Conservation (phyloP, 2,888 invertebrate genomes). For the Parnassius smintheus region DNA sequence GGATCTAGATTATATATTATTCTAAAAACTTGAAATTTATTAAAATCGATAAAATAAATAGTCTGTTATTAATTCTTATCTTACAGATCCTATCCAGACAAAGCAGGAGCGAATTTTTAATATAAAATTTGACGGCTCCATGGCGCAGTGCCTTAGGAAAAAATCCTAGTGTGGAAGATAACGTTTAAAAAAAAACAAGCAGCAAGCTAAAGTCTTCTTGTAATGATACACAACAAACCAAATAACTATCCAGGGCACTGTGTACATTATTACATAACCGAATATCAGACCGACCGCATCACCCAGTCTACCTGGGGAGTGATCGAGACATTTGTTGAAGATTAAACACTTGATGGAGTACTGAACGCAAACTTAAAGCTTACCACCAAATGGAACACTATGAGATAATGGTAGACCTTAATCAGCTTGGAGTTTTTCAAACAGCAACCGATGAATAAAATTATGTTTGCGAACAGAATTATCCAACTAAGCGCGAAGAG, state of each 20-base stretch:
- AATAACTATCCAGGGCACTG: conserved; percentile 23
- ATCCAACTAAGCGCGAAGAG: conserved; percentile 24
- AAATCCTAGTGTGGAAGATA: not conserved
- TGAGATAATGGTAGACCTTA: conserved; percentile 13
- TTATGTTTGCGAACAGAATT: conserved; percentile 16
- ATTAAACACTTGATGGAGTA: conserved; percentile 20
- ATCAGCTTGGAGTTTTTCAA: conserved; percentile 18
- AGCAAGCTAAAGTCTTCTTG: conserved; percentile 12
- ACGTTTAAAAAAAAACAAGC: conserved; percentile 1
- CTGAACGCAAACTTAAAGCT: conserved; percentile 16
- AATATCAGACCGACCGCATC: conserved; percentile 10
- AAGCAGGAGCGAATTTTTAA: too few species aligned
- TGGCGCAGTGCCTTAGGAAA: too few species aligned
- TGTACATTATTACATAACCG: conserved; percentile 10
- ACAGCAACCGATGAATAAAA: conserved; percentile 21
- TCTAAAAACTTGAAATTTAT: too few species aligned
- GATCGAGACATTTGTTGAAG: conserved; percentile 23
- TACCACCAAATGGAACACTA: conserved; percentile 17
- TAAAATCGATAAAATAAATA: too few species aligned
- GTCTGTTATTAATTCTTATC: too few species aligned
- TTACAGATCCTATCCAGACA: too few species aligned
- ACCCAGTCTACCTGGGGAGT: conserved; percentile 3
- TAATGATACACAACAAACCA: conserved; percentile 31
- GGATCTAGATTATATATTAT: too few species aligned
- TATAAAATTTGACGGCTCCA: too few species aligned